A percentile compares a stretch with the other conserved stretches of the same genome.
These are phyloP conservation scores for Spea bombifrons DNA, from an alignment of 2,113 vertebrate genomes.

Conservation along the genomic window DNA sequence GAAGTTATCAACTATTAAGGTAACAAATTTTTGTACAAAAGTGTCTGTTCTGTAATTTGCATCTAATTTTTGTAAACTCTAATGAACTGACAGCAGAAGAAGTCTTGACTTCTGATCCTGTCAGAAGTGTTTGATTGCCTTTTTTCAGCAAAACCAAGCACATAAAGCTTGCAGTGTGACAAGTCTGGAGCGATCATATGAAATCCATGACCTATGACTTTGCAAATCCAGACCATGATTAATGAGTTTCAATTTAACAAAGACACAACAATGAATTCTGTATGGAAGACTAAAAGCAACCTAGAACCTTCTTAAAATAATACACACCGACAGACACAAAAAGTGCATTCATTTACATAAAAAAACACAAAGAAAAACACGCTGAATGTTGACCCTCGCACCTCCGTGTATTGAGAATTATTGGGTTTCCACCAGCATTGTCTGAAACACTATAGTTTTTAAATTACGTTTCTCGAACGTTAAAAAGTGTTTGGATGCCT, in stretches of 20 bases:
- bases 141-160: background rate
- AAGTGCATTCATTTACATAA: background rate
- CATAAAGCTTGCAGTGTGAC: slow-evolving; percentile 13
- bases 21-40: slow-evolving; percentile 14
- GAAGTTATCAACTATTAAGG: too few species aligned
- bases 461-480: background rate
- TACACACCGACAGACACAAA: slow-evolving; percentile 11
- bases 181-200: slow-evolving; percentile 29
- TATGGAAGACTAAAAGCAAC: slow-evolving; percentile 16
- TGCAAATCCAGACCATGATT: slow-evolving; percentile 27
- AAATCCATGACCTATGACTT: slow-evolving; percentile 34
- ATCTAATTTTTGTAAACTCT: slow-evolving; percentile 17
- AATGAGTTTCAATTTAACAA: slow-evolving; percentile 44
- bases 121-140: slow-evolving; percentile 15
- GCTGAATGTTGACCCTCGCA: background rate
- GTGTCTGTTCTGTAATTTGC: background rate
- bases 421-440: background rate
- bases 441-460: background rate
- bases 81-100: slow-evolving; percentile 10
- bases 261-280: slow-evolving; percentile 34
- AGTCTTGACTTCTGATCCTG: slow-evolving; percentile 15
- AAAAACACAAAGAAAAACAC: background rate
- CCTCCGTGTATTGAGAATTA: background rate
- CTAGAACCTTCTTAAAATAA: slow-evolving; percentile 18
- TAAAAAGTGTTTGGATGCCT: background rate